Evolutionary conservation across 2,888 invertebrate species (phyloP).

Genomic region (Brachynemurus nebulosus): DNA sequence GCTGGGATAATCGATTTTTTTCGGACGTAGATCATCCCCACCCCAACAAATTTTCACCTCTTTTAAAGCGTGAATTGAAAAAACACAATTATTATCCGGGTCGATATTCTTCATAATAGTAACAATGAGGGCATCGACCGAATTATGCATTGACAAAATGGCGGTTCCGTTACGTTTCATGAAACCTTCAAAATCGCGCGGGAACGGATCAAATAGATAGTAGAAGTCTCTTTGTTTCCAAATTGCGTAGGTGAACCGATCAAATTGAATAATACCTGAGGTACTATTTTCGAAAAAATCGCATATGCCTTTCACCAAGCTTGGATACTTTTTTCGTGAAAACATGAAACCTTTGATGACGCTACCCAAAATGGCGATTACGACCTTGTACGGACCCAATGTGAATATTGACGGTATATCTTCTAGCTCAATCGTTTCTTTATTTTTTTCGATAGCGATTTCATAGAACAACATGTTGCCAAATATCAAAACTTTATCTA

Average conservation of each 20-base stretch:
- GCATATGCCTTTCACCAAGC: slow-evolving; percentile 34
- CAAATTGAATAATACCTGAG: slow-evolving; percentile 40
- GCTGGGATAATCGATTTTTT: slow-evolving; percentile 14
- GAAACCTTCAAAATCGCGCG: slow-evolving; percentile 41
- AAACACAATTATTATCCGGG: not conserved
- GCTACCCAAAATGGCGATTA: slow-evolving; percentile 42
- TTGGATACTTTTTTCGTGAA: slow-evolving; percentile 37
- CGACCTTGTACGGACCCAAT: slow-evolving; percentile 41
- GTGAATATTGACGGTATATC: slow-evolving; percentile 41
- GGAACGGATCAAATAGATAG: slow-evolving; percentile 51
- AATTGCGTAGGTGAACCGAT: slow-evolving; percentile 40
- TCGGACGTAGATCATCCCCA: slow-evolving; percentile 14
- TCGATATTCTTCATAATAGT: slow-evolving; percentile 25
- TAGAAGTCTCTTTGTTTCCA: slow-evolving; percentile 50
- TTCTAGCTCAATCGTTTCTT: slow-evolving; percentile 36
- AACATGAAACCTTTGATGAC: slow-evolving; percentile 35
- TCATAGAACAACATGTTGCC: slow-evolving; percentile 44
- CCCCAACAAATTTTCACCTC: slow-evolving; percentile 4
- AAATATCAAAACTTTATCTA: slow-evolving; percentile 42
- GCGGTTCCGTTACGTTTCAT: slow-evolving; percentile 34
- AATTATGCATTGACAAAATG: slow-evolving; percentile 47
- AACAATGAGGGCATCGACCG: slow-evolving; percentile 31
- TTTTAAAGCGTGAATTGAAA: slow-evolving; percentile 7
- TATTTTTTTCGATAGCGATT: slow-evolving; percentile 34
- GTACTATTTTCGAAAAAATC: slow-evolving; percentile 39